These are phyloP conservation scores for Castor canadensis DNA, from an alignment of 2,113 vertebrate genomes.

Conservation along the genomic window DNA sequence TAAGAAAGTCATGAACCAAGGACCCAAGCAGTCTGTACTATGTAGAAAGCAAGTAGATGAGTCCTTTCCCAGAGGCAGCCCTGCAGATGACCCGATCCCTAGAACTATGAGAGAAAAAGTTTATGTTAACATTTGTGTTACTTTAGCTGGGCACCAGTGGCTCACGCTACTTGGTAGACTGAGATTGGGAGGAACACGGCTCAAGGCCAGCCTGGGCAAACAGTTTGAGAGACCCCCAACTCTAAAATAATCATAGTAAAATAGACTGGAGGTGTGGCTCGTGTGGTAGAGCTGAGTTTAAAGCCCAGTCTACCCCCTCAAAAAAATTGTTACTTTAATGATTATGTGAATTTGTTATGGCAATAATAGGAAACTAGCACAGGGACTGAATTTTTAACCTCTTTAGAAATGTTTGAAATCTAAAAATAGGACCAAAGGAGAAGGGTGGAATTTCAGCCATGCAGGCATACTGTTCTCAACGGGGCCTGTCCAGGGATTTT, in stretches of 20 bases:
- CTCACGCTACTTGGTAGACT: no score
- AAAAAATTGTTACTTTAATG: neutral
- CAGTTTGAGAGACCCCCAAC: no score
- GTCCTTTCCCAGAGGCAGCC: neutral
- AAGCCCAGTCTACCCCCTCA: no score
- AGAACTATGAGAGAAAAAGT: neutral
- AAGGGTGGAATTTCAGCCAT: neutral
- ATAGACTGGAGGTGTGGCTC: no score
- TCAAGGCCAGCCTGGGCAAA: no score
- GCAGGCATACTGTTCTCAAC: no score
- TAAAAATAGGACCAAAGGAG: neutral
- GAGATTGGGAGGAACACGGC: no score
- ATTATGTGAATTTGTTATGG: neutral
- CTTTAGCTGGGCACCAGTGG: no score
- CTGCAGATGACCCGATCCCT: neutral
- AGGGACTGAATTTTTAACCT: neutral
- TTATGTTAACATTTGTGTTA: no score
- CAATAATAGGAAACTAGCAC: neutral
- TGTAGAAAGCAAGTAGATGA: neutral
- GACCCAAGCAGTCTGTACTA: neutral
- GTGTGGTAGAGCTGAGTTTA: no score
- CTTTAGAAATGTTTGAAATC: neutral
- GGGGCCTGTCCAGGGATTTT: no score
- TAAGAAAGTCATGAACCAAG: neutral
- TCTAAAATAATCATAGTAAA: no score